Evolutionary conservation across 1,140 invertebrate genomes (phyloP).

Genomic region (Drosophila neocordata): DNA sequence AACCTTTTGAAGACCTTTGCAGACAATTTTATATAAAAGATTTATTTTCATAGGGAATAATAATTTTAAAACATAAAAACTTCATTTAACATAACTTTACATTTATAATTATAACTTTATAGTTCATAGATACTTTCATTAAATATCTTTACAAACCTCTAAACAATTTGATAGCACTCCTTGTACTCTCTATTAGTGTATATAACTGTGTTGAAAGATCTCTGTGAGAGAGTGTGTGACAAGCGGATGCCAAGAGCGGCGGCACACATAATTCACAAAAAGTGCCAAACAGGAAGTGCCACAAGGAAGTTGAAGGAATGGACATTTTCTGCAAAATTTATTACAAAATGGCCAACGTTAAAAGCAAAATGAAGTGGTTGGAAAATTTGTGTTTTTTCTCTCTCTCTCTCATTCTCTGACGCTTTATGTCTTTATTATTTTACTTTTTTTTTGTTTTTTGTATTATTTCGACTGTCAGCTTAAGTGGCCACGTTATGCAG

Average conservation of each 20-base stretch:
- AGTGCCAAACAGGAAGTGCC: conserved; percentile 70
- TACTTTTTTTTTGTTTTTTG: neutral
- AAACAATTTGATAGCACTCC: neutral
- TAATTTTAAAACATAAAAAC: no score
- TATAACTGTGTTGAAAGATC: conserved; percentile 4
- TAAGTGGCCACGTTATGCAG: conserved; percentile 60
- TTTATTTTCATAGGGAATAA: no score
- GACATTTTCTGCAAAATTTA: conserved; percentile 63
- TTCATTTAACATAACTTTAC: no score
- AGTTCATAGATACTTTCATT: no score
- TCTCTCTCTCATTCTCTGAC: neutral
- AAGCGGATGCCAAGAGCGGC: conserved; percentile 61
- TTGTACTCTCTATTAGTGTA: neutral
- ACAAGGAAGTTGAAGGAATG: conserved; percentile 34
- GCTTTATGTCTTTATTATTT: neutral
- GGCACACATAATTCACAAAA: conserved; percentile 58
- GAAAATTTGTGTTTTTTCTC: conserved; percentile 9
- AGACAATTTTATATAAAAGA: no score
- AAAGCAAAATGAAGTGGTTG: conserved; percentile 34
- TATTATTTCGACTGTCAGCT: conserved; percentile 46
- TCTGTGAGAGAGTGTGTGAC: conserved; percentile 58
- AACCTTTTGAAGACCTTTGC: no score
- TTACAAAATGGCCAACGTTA: conserved; percentile 51
- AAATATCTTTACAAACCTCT: no score
- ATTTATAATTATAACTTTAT: no score